Conservation (phyloP, 2,797 vertebrate species). For the Xenentodon cancila region DNA sequence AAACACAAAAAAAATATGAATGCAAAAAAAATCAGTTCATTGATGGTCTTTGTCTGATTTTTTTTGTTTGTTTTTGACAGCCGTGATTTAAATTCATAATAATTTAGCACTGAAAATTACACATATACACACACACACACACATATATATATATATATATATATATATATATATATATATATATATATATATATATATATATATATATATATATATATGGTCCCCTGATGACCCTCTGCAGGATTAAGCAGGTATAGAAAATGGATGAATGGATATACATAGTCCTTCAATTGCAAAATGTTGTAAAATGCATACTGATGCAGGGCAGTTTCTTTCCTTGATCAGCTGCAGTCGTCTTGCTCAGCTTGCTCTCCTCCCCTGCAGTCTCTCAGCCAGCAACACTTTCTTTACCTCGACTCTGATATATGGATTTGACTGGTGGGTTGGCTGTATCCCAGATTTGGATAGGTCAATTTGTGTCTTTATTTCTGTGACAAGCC, state of each 20-base stretch:
- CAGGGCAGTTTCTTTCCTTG: background rate
- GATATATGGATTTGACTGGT: slow-evolving; percentile 48
- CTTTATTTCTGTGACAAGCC: slow-evolving; percentile 23
- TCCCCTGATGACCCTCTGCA: no score
- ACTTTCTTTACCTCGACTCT: slow-evolving; percentile 26
- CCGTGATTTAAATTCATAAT: no score
- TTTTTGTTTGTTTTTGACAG: no score
- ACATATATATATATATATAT: no score
- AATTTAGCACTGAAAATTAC: no score
- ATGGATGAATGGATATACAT: no score
- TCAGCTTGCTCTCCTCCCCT: background rate
- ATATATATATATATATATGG: no score
- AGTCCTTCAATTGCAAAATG: slow-evolving; percentile 31
- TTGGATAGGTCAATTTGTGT: slow-evolving; percentile 27
- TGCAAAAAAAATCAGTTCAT: slow-evolving; percentile 13
- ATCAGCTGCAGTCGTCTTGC: background rate
- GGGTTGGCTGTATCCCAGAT: slow-evolving; percentile 11
- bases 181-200: no score
- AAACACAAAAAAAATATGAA: slow-evolving; percentile 65
- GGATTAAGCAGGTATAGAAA: no score
- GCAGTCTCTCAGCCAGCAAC: slow-evolving; percentile 11
- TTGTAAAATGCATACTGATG: background rate
- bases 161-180: no score
- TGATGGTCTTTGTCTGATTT: slow-evolving; percentile 4
- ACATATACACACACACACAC: no score